Conservation (phyloP, 2,888 invertebrate species). For the Cataglyphis rosenhaueri region DNA sequence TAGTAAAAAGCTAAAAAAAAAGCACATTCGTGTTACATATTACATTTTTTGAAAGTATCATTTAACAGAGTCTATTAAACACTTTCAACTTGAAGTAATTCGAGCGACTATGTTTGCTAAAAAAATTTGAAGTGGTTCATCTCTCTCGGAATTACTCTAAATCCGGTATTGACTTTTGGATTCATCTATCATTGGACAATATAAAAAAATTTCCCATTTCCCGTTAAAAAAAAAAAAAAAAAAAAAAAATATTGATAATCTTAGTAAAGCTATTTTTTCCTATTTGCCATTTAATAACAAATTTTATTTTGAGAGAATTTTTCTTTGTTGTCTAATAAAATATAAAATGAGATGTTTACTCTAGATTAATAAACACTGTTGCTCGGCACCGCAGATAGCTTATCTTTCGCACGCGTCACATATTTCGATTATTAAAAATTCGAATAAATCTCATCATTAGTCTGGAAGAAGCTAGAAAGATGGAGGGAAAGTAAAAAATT, state of each 20-base stretch:
- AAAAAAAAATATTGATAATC: background rate
- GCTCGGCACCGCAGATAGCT: background rate
- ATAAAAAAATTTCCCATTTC: background rate
- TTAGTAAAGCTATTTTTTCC: background rate
- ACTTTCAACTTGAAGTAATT: background rate
- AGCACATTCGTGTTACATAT: background rate
- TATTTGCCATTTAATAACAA: background rate
- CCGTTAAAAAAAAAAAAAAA: background rate
- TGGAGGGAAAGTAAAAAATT: conserved; percentile 2
- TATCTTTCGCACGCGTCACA: background rate
- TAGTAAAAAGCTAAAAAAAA: background rate
- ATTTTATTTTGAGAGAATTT: background rate
- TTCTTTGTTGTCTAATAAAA: background rate
- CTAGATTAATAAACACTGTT: background rate
- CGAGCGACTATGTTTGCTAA: background rate
- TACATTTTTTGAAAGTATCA: background rate
- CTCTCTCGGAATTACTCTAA: background rate
- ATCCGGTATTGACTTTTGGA: background rate
- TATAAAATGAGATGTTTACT: background rate
- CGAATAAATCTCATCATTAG: conserved; percentile 3
- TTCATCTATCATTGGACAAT: background rate
- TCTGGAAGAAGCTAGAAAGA: background rate
- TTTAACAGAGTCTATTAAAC: background rate
- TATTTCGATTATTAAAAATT: conserved; percentile 15
- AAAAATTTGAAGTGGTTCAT: background rate